Evolutionary conservation across 2,113 vertebrate species (phyloP).

Genomic region (Nematolebias whitei): DNA sequence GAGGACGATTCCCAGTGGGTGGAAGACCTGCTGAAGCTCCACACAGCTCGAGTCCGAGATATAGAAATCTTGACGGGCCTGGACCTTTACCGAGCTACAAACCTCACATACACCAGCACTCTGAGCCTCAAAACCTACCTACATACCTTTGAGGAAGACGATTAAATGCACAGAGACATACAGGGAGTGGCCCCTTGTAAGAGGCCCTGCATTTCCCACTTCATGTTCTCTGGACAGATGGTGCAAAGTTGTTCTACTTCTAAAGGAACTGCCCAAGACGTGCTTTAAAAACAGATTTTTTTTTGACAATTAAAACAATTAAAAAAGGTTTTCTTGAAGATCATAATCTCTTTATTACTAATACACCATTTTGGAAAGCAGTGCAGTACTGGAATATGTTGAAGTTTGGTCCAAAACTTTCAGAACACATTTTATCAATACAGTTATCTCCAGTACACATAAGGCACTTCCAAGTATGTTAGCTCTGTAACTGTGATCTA

Average conservation of each 20-base stretch:
- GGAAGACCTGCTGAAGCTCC: conserved; percentile 90
- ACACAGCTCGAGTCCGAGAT: conserved; percentile 91
- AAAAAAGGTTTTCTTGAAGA: conserved; percentile 11
- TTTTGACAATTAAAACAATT: conserved; percentile 27
- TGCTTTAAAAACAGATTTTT: conserved; percentile 14
- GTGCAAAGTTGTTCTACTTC: conserved; percentile 20
- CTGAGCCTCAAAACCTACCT: conserved; percentile 93
- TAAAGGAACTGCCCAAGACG: conserved; percentile 22
- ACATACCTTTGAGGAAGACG: conserved; percentile 92
- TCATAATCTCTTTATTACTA: conserved; percentile 17
- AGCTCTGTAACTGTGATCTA: conserved; percentile 4
- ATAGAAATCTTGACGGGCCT: conserved; percentile 92
- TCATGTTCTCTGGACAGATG: conserved; percentile 22
- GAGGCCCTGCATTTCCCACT: conserved; percentile 25
- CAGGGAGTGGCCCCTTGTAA: conserved; percentile 21
- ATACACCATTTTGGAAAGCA: neutral
- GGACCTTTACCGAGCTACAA: conserved; percentile 90
- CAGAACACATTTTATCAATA: neutral
- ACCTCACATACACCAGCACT: conserved; percentile 85
- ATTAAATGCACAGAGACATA: conserved; percentile 75
- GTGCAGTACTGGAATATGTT: neutral
- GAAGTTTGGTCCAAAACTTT: neutral
- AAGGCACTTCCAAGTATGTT: conserved; percentile 8
- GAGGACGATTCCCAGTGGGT: conserved; percentile 91
- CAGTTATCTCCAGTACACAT: neutral